These are phyloP conservation scores for Brachypalpus laphriformis DNA, from an alignment of 2,888 invertebrate species.

Conservation along the genomic window DNA sequence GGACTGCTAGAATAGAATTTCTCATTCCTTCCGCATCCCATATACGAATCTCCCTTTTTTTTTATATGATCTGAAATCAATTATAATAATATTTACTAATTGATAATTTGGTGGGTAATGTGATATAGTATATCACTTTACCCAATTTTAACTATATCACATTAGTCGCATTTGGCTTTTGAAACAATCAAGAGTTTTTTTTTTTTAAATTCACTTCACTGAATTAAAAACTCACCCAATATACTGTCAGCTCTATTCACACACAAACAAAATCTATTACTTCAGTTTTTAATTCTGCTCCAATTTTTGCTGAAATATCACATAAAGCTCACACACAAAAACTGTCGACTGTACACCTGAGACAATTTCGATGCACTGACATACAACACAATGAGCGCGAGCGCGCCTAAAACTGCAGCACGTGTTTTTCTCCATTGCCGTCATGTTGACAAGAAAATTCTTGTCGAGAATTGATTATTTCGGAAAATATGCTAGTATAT, in stretches of 20 bases:
- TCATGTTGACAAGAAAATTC: slow-evolving; percentile 17
- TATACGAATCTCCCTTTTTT: slow-evolving; percentile 36
- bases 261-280: too few relatives aligned
- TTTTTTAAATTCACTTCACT: too few relatives aligned
- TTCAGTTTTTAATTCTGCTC: too few relatives aligned
- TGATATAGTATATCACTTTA: too few relatives aligned
- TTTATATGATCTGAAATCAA: too few relatives aligned
- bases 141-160: too few relatives aligned
- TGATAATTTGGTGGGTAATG: slow-evolving; percentile 35
- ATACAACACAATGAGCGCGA: neutral
- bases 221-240: too few relatives aligned
- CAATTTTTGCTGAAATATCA: too few relatives aligned
- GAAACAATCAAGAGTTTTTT: too few relatives aligned
- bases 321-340: neutral
- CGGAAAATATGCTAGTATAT: too few relatives aligned
- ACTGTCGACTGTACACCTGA: slow-evolving; percentile 5
- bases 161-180: too few relatives aligned
- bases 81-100: slow-evolving; percentile 21
- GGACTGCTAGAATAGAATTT: slow-evolving; percentile 32
- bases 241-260: too few relatives aligned
- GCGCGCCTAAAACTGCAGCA: slow-evolving; percentile 9
- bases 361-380: neutral
- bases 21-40: slow-evolving; percentile 38
- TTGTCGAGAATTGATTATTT: slow-evolving; percentile 10
- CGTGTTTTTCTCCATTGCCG: slow-evolving; percentile 20